A percentile compares a stretch with the other conserved stretches of the same genome.
phyloP scores from a whole-genome alignment of 1,140 invertebrate species.

The Cardiocondyla obscurior region DNA sequence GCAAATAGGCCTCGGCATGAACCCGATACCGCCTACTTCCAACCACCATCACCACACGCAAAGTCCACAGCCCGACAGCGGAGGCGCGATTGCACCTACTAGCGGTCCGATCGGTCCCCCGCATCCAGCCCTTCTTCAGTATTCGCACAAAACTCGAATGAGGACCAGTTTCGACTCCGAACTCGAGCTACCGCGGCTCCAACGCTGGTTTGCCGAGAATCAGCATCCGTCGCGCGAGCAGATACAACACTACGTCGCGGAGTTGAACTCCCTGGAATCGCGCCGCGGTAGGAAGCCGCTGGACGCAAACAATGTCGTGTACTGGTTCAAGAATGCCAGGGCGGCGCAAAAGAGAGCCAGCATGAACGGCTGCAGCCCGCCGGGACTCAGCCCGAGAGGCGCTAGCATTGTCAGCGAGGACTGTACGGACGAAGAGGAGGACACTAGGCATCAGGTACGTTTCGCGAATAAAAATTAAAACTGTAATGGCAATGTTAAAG shows the following conservation, averaged over 20 bases:
- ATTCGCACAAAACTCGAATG: constrained; percentile 95
- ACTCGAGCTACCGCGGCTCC: constrained; percentile 96
- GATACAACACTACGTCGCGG: constrained; percentile 97
- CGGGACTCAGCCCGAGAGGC: constrained; percentile 80
- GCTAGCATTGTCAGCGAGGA: constrained; percentile 83
- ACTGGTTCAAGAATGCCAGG: constrained; percentile 99
- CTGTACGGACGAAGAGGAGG: constrained; percentile 82
- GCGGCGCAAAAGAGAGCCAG: constrained; percentile 95
- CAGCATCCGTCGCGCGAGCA: constrained; percentile 97
- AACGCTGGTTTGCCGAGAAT: constrained; percentile 97
- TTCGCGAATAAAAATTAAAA: not conserved
- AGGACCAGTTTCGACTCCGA: constrained; percentile 97
- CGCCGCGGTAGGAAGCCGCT: constrained; percentile 95
- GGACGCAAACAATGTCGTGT: constrained; percentile 98
- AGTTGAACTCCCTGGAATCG: constrained; percentile 96
- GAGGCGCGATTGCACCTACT: constrained; percentile 71
- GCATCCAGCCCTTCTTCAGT: constrained; percentile 89
- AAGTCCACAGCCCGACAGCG: constrained; percentile 78
- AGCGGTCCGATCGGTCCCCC: constrained; percentile 75
- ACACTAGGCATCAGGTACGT: constrained; percentile 80
- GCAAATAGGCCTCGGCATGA: constrained; percentile 85
- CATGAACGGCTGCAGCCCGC: constrained; percentile 82
- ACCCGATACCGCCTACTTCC: constrained; percentile 83
- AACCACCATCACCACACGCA: constrained; percentile 79
- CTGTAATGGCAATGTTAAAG: not conserved